Conservation (phyloP, 2,797 vertebrate species). For the Gastrophryne carolinensis region DNA sequence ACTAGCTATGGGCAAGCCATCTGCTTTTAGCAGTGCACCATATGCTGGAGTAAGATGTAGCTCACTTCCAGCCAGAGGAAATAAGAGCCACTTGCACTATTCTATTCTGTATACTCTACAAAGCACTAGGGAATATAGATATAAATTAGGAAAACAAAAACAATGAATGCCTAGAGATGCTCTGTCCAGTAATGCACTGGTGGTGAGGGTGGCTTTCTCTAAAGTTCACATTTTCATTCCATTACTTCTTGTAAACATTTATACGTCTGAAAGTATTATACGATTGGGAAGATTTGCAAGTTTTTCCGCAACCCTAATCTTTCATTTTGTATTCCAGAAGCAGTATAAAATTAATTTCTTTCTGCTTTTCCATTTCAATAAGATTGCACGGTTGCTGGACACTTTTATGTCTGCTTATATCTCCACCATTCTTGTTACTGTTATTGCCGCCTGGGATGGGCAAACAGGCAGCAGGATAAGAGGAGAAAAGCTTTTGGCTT, state of each 20-base stretch:
- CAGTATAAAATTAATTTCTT: conserved; percentile 26
- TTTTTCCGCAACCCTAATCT: conserved; percentile 22
- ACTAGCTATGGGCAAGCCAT: too few relatives aligned
- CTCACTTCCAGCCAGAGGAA: too few relatives aligned
- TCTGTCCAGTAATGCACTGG: neutral
- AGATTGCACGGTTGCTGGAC: conserved; percentile 23
- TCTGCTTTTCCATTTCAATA: neutral
- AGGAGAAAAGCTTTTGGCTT: conserved; percentile 58
- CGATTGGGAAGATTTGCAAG: neutral
- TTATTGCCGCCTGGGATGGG: conserved; percentile 50
- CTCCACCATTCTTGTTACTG: conserved; percentile 11
- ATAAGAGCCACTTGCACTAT: too few relatives aligned
- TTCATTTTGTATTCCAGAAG: conserved; percentile 5
- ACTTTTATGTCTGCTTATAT: conserved; percentile 38
- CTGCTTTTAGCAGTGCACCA: too few relatives aligned
- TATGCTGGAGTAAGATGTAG: too few relatives aligned
- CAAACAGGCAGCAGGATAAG: conserved; percentile 59
- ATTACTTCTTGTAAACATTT: neutral
- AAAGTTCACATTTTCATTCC: neutral
- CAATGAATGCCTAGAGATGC: too few relatives aligned
- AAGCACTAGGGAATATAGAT: too few relatives aligned
- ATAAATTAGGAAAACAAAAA: too few relatives aligned
- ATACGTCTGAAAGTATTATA: neutral
- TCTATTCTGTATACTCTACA: too few relatives aligned
- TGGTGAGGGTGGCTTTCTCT: neutral